A percentile compares a stretch with the other conserved stretches of the same genome.
These are phyloP conservation scores for Cavia aperea DNA, from an alignment of 2,113 vertebrate genomes.

Conservation along the genomic window DNA sequence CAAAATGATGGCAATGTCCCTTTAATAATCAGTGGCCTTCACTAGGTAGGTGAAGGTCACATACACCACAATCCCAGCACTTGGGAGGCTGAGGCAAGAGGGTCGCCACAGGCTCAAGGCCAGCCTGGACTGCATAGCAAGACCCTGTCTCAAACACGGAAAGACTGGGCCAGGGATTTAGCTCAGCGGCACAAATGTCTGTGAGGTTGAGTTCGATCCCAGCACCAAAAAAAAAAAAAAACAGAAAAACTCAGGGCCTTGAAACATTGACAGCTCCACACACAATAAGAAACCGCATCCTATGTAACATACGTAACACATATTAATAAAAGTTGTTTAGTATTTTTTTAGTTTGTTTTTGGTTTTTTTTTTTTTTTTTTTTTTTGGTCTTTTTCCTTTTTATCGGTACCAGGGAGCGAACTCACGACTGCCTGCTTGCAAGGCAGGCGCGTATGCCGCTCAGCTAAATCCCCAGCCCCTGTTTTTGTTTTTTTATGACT, in stretches of 20 bases:
- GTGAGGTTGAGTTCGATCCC: no score
- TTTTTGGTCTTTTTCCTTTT: no score
- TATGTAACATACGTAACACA: background rate
- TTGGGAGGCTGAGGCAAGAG: background rate
- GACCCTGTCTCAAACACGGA: background rate
- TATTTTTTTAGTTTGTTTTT: background rate
- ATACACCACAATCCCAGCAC: background rate
- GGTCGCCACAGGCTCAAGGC: background rate
- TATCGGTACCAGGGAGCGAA: no score
- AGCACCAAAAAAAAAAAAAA: no score
- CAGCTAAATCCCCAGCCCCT: no score
- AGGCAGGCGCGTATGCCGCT: no score
- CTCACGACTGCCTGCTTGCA: no score
- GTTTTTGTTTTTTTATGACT: background rate
- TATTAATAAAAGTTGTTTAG: background rate
- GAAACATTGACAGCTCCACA: background rate
- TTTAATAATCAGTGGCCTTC: background rate
- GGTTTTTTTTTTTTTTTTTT: background rate
- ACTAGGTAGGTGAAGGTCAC: no score
- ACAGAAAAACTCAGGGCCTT: background rate
- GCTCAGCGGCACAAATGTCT: no score
- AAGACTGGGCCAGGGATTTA: no score
- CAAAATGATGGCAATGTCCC: background rate
- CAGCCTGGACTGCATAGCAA: background rate
- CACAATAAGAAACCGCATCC: background rate